phyloP scores from a whole-genome alignment of 2,113 vertebrate genomes.

The Platanista minor region DNA sequence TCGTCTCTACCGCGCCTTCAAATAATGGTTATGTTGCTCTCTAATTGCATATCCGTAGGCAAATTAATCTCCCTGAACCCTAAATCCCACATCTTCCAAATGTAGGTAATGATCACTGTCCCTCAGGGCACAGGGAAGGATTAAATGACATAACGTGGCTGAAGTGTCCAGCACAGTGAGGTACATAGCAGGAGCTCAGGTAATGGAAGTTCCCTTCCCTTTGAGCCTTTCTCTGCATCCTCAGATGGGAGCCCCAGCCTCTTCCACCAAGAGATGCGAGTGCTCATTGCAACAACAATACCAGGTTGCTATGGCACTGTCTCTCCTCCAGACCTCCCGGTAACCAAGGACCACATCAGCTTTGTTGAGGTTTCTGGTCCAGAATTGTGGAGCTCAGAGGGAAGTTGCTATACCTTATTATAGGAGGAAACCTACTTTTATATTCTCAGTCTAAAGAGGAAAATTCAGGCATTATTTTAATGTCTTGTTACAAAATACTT shows the following conservation, averaged over 20 bases:
- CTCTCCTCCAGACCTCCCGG: neutral
- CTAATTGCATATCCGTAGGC: neutral
- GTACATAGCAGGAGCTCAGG: neutral
- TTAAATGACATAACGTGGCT: rapidly evolving
- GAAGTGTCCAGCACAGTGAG: neutral
- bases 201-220: neutral
- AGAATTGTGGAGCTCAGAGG: neutral
- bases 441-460: neutral
- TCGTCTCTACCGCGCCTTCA: neutral
- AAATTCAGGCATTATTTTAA: neutral
- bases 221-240: neutral
- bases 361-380: neutral
- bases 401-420: neutral
- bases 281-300: rapidly evolving
- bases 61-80: neutral
- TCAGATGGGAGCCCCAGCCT: neutral
- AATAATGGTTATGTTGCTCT: no score
- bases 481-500: neutral
- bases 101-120: rapidly evolving
- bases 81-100: neutral
- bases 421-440: neutral
- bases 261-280: no score
- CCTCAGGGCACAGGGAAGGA: neutral
- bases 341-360: no score
- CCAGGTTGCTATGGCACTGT: neutral